Base-by-base conservation (phyloP, 2,888 invertebrate species). In the Aleiodes leptofemur region DNA sequence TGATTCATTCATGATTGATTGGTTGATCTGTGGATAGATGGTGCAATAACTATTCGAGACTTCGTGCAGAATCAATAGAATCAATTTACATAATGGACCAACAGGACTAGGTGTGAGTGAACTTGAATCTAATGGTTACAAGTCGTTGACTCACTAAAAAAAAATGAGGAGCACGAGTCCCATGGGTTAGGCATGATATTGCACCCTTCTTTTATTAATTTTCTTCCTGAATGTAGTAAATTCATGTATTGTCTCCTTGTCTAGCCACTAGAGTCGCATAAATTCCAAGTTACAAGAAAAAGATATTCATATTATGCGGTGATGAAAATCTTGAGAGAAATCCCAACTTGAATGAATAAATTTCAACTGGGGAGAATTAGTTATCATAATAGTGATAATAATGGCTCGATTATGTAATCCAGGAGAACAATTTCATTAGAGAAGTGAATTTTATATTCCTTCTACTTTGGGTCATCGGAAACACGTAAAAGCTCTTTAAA, bases 1-100 rank as follows among this genome's bases (percentile, higher is more conserved):
- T 38, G 38, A 38, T 38, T 38, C 38, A 38, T 38, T 8, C 38
- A 38, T 38, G 38, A 38, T 38, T 8, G 38, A 38, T 38, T 38
- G 1, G 38, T 38, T 38, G 6, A 55, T 55, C 16, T 16, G 16
- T 55, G 14, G 1, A 16, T 9, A 14, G 3, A 14, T 16, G 23
- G 50, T 31, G 73, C 73, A 73, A 73, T 66, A 72, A 72, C 66
- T 72, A 11, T 64, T 23, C 43, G 59, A 43, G 50, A 34, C 38
- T 23, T 57, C 16, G 8, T 14, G 34, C 34, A 34, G 13, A 69
- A 73, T 73, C 68, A 56, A 73, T 73, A 73, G 53, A 69, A 57
- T 73, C 11, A 73, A 73, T 73, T 73, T 73, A 31, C 59, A 68
- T 73, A 61, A 74, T 74, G 69, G 69, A 16, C 14, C 16, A 4